Evolutionary conservation across 2,797 vertebrate genomes (phyloP).

Genomic region (Cercopithecus petaurista): DNA sequence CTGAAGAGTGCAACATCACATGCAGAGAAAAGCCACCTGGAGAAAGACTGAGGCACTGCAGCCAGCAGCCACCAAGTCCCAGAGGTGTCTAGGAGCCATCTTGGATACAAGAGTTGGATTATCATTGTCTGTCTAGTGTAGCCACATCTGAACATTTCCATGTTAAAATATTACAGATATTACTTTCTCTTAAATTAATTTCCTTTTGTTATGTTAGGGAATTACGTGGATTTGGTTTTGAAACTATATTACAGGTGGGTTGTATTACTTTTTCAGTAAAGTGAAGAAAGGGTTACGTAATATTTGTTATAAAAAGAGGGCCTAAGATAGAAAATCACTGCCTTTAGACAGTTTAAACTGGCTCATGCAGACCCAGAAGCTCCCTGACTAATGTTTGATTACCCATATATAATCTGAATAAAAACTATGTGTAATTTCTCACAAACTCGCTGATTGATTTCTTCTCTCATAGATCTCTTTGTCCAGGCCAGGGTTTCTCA

Average conservation of each 20-base stretch:
- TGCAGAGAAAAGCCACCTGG: background rate
- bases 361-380: background rate
- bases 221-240: background rate
- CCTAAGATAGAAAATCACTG: background rate
- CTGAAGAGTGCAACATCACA: background rate
- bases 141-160: background rate
- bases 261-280: background rate
- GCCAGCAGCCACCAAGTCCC: background rate
- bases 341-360: background rate
- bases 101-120: background rate
- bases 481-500: background rate
- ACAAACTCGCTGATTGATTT: background rate
- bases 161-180: background rate
- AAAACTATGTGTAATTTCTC: background rate
- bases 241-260: background rate
- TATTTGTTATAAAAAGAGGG: background rate
- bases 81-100: no score
- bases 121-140: background rate
- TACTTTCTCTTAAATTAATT: conserved; percentile 7
- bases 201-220: background rate
- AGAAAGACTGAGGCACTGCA: background rate
- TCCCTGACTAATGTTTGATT: background rate
- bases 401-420: background rate
- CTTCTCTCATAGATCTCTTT: background rate
- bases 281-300: background rate